These are phyloP conservation scores for Chionomys nivalis DNA, from an alignment of 2,113 vertebrate species.

Conservation along the genomic window DNA sequence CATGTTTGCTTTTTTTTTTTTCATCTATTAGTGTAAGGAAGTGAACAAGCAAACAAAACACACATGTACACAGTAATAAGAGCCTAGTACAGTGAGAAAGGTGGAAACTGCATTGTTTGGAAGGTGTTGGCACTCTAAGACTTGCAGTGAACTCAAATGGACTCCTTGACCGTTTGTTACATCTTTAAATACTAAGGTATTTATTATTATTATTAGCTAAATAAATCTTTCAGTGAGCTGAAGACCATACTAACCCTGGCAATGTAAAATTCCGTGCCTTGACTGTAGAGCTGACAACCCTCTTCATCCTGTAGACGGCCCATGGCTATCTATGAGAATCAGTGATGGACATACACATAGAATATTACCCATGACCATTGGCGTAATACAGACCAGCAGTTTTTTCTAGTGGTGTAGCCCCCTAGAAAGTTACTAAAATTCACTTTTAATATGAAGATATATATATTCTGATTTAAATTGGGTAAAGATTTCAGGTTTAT, in stretches of 20 bases:
- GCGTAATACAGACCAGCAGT: conserved; percentile 20
- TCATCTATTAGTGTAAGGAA: not conserved
- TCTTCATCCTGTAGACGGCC: not conserved
- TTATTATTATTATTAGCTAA: not conserved
- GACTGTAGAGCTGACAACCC: not conserved
- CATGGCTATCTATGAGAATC: conserved; percentile 27
- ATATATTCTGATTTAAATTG: conserved; percentile 56
- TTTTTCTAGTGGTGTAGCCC: conserved; percentile 13
- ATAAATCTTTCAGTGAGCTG: conserved; percentile 13
- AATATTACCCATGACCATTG: not conserved
- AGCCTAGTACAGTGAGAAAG: not conserved
- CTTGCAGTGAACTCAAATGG: not conserved
- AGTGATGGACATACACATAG: not conserved
- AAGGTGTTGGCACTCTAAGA: not conserved
- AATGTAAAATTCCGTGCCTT: conserved; percentile 11
- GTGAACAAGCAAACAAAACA: not conserved
- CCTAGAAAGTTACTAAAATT: conserved; percentile 56
- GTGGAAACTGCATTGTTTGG: not conserved
- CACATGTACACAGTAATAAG: not conserved
- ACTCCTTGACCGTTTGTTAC: not conserved
- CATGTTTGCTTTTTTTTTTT: not conserved
- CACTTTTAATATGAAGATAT: conserved; percentile 57
- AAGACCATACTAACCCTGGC: not conserved
- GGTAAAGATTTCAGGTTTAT: conserved; percentile 51
- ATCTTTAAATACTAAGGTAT: not conserved